Base-by-base conservation (phyloP, 2,113 vertebrate genomes). In the Gallinago jamesoni region DNA sequence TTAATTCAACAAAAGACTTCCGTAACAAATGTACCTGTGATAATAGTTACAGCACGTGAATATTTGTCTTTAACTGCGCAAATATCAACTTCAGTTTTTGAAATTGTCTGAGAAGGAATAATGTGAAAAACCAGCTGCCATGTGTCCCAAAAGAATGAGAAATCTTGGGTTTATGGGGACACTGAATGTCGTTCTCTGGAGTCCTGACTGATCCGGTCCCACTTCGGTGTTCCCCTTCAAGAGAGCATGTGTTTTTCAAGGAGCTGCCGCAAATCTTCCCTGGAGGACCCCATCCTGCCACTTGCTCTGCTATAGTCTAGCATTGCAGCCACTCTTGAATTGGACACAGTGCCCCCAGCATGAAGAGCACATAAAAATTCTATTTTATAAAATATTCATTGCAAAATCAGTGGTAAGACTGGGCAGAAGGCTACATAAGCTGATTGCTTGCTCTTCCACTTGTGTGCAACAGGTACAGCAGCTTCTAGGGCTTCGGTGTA, bases 21-120 rank as follows among this genome's bases (percentile, higher is more conserved):
- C 6, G 2, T 14, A 12, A 43, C 39, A 22, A 87, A 22, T 0
- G 0, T 22, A 33, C 16, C 41, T 19, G 3, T 62, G 50, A 14
- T 25, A 12, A 6, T 8, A n/a, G n/a, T n/a, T 64, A 35, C 15
- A 80, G 50, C 12, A 10, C 20, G 10, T 37, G 22, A 48, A 1
- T 77, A 7, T 73, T 84, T 57, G 39, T 55, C 35, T 77, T 45
- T 53, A 24, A 22, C 33, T 50, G 37, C 37, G 37, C 11, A 84
- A 74, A 50, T 52, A 33, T 2, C 30, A 37, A 2, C 22, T 43
- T 83, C 33, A 11, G 1, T 13, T 80, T 77, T 47, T n/a, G 50
- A 63, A 70, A 35, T 3, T 4, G 39, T 64, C 39, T 31, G 28
- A 48, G 48, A 62, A 73, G n/a, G 48, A 47, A 28, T 37, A 48